Conservation (phyloP, 92 coral and sea anemone genomes). For the Epizoanthus illoricatus region DNA sequence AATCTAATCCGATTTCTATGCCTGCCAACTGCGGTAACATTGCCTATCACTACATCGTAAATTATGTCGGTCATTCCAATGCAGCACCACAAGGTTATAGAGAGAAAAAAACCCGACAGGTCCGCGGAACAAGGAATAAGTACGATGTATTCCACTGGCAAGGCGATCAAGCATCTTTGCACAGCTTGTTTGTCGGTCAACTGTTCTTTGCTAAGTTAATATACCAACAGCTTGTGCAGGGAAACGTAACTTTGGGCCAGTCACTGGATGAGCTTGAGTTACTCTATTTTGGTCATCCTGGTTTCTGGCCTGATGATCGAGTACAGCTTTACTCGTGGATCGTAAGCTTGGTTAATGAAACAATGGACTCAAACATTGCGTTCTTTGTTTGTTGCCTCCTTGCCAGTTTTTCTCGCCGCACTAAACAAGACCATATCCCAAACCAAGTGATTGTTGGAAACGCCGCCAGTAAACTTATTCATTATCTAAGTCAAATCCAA, state of each 20-base stretch:
- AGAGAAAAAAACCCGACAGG: background rate
- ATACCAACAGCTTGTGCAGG: background rate
- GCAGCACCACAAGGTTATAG: background rate
- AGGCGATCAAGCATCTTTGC: background rate
- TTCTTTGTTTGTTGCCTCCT: slow-evolving; percentile 55
- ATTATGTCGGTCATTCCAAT: too few relatives aligned
- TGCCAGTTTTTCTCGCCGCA: slow-evolving; percentile 36
- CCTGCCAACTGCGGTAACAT: too few relatives aligned
- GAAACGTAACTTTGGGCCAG: slow-evolving; percentile 26
- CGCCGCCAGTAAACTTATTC: slow-evolving; percentile 38
- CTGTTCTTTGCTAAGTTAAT: slow-evolving; percentile 45
- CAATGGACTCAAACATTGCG: slow-evolving; percentile 4
- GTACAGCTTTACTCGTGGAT: slow-evolving; percentile 37
- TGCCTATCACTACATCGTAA: too few relatives aligned
- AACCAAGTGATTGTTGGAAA: background rate
- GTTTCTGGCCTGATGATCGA: background rate
- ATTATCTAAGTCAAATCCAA: background rate
- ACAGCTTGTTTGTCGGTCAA: slow-evolving; percentile 56
- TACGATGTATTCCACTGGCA: slow-evolving; percentile 61
- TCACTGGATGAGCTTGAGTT: slow-evolving; percentile 60
- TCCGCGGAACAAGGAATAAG: slow-evolving; percentile 40
- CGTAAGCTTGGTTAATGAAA: background rate
- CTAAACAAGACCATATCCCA: background rate
- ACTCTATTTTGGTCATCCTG: slow-evolving; percentile 45
- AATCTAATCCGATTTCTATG: too few relatives aligned